phyloP scores from a whole-genome alignment of 2,113 vertebrate genomes.

The Rallus limicola region DNA sequence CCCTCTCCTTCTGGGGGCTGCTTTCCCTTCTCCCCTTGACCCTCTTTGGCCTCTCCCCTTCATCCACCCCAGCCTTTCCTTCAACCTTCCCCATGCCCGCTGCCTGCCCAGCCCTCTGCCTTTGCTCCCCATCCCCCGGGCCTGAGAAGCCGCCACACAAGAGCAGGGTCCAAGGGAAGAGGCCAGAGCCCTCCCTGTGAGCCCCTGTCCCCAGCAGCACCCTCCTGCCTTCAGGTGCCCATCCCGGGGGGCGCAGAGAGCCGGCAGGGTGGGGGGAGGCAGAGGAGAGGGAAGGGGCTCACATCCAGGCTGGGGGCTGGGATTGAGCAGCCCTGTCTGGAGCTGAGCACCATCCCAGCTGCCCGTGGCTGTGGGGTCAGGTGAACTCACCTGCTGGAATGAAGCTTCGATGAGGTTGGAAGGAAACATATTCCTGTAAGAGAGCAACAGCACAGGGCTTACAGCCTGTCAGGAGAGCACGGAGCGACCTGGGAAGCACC shows the following conservation, averaged over 20 bases:
- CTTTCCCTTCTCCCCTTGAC: not conserved
- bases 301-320: not conserved
- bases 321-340: not conserved
- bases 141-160: not conserved
- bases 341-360: not conserved
- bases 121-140: not conserved
- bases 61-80: not conserved
- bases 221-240: not conserved
- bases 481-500: not conserved
- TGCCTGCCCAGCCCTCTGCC: not conserved
- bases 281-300: not conserved
- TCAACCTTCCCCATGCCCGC: not conserved
- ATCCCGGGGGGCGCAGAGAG: not conserved
- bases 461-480: accelerated
- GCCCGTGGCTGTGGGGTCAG: accelerated
- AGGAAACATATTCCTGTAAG: conserved; percentile 89
- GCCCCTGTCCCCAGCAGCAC: not conserved
- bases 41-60: not conserved
- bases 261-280: too few relatives aligned
- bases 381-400: conserved; percentile 84
- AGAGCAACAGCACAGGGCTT: not conserved
- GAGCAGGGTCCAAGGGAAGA: accelerated
- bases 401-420: conserved; percentile 90
- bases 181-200: not conserved
- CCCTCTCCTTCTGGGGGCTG: not conserved